phyloP scores from a whole-genome alignment of 2,888 invertebrate species.

The Epinotia demarniana region DNA sequence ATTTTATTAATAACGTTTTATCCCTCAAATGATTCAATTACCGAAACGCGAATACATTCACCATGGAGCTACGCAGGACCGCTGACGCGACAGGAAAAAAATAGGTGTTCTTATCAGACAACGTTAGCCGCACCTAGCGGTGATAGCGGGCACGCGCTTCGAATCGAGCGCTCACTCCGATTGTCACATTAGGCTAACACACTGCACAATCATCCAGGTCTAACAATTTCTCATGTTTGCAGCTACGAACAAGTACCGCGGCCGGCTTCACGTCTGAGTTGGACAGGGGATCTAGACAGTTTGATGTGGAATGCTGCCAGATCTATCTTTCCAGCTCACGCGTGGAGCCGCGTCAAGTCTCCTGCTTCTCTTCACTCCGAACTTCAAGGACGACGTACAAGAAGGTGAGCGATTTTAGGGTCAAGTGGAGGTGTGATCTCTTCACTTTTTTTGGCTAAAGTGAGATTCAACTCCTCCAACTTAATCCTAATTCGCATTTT shows the following conservation, averaged over 20 bases:
- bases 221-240: conserved; percentile 58
- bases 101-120: conserved; percentile 80
- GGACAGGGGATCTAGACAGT: conserved; percentile 85
- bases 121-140: conserved; percentile 81
- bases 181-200: conserved; percentile 71
- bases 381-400: background rate
- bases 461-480: conserved; percentile 86
- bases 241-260: conserved; percentile 54
- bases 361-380: background rate
- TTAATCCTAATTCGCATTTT: conserved; percentile 79
- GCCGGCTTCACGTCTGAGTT: conserved; percentile 81
- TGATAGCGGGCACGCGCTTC: conserved; percentile 70
- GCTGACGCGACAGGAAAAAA: conserved; percentile 76
- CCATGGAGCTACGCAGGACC: conserved; percentile 66
- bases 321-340: conserved; percentile 86
- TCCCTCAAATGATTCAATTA: conserved; percentile 60
- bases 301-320: conserved; percentile 78
- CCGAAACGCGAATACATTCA: conserved; percentile 62
- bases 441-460: conserved; percentile 84
- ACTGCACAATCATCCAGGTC: conserved; percentile 53
- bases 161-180: conserved; percentile 67
- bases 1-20: conserved; percentile 51
- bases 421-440: conserved; percentile 86
- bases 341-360: conserved; percentile 65
- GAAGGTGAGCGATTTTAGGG: conserved; percentile 67